These are phyloP conservation scores for Pelodiscus sinensis DNA, from an alignment of 2,113 vertebrate species.

Conservation along the genomic window DNA sequence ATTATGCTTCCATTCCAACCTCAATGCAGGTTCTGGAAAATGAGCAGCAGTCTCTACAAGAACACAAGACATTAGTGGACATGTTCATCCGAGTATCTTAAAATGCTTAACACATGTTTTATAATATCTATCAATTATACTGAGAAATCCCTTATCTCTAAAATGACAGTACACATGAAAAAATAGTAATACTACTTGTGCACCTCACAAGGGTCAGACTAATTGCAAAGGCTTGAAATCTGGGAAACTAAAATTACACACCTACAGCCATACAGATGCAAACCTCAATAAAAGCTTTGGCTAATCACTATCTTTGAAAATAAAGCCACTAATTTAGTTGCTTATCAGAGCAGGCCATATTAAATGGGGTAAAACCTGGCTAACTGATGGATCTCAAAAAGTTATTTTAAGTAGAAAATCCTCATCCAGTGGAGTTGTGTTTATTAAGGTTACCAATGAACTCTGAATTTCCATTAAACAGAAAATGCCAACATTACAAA, in stretches of 20 bases:
- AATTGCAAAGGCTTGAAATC: neutral
- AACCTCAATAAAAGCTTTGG: neutral
- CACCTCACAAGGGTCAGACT: neutral
- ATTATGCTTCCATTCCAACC: constrained; percentile 38
- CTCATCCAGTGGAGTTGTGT: neutral
- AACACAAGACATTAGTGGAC: constrained; percentile 8
- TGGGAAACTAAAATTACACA: neutral
- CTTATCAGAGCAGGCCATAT: neutral
- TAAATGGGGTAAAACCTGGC: neutral
- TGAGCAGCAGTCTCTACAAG: constrained; percentile 24
- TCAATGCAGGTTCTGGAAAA: constrained; percentile 64
- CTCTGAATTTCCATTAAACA: neutral
- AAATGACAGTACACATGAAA: neutral
- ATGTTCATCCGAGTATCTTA: neutral
- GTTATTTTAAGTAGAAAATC: neutral
- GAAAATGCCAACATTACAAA: neutral
- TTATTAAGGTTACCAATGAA: neutral
- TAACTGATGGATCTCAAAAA: neutral
- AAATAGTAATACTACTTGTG: neutral
- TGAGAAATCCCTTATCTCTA: neutral
- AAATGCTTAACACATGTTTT: neutral
- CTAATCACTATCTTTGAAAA: neutral
- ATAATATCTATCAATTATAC: neutral
- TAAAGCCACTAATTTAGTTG: neutral
- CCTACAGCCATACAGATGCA: neutral